A percentile compares a stretch with the other conserved stretches of the same genome.
Evolutionary conservation across 2,888 invertebrate species (phyloP).

Genomic region (Plebejus anna): DNA sequence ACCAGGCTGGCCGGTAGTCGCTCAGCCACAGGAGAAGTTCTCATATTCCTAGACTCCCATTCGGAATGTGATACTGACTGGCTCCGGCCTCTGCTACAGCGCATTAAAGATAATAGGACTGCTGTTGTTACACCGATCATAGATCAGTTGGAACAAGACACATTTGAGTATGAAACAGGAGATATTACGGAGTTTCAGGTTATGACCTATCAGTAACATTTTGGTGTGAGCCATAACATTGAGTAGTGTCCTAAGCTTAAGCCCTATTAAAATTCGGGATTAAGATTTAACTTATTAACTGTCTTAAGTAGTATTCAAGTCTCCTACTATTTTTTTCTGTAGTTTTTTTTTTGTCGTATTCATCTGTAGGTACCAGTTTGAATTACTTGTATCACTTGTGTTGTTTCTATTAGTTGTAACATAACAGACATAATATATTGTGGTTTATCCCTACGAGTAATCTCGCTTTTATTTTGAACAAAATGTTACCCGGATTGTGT

Average conservation of each 20-base stretch:
- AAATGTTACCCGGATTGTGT: no score
- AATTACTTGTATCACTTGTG: background rate
- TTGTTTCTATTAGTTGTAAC: background rate
- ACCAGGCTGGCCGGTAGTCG: slow-evolving; percentile 90
- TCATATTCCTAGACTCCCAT: slow-evolving; percentile 94
- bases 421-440: background rate
- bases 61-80: slow-evolving; percentile 89
- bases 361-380: background rate
- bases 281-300: slow-evolving; percentile 2
- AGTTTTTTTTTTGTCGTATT: background rate
- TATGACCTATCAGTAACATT: slow-evolving; percentile 30
- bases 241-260: background rate
- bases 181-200: slow-evolving; percentile 49
- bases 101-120: slow-evolving; percentile 84
- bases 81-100: slow-evolving; percentile 92
- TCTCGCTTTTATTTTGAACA: background rate
- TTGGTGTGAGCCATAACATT: slow-evolving; percentile 19
- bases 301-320: background rate
- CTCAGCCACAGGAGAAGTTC: slow-evolving; percentile 85
- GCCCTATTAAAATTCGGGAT: slow-evolving; percentile 3
- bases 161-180: slow-evolving; percentile 66
- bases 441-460: background rate
- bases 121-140: slow-evolving; percentile 95
- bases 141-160: slow-evolving; percentile 90
- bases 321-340: background rate